Evolutionary conservation across 2,888 invertebrate species (phyloP).

Genomic region (Amphipyra tragopoginis): DNA sequence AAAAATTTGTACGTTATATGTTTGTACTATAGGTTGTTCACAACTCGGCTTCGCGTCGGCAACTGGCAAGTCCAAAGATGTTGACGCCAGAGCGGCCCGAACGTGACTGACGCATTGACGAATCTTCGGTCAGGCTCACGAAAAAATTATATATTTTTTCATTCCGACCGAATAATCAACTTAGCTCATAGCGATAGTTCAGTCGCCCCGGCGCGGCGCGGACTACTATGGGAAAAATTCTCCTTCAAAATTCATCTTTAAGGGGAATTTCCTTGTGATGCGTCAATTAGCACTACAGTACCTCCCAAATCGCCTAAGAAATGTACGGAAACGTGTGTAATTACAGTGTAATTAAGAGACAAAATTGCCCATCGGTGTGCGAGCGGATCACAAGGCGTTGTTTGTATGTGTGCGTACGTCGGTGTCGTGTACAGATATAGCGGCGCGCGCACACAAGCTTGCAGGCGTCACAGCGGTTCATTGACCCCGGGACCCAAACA

Average conservation of each 20-base stretch:
- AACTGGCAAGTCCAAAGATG: conserved; percentile 80
- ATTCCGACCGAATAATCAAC: conserved; percentile 87
- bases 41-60: conserved; percentile 79
- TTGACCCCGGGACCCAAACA: conserved; percentile 89
- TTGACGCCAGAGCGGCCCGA: conserved; percentile 82
- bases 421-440: conserved; percentile 69
- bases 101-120: conserved; percentile 88
- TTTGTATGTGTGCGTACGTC: conserved; percentile 77
- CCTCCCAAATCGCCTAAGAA: conserved; percentile 59
- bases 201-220: conserved; percentile 76
- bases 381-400: conserved; percentile 64
- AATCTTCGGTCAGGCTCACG: conserved; percentile 86
- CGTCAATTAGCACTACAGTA: conserved; percentile 44
- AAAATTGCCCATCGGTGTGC: conserved; percentile 75
- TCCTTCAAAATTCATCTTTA: conserved; percentile 66
- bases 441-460: conserved; percentile 81
- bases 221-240: conserved; percentile 62
- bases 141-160: conserved; percentile 88
- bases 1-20: conserved; percentile 85
- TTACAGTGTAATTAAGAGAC: conserved; percentile 80
- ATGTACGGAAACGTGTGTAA: conserved; percentile 66
- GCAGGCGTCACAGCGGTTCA: conserved; percentile 82
- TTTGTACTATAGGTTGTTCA: conserved; percentile 88
- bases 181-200: conserved; percentile 88
- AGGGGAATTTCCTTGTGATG: conserved; percentile 61